phyloP scores from a whole-genome alignment of 2,113 vertebrate genomes.

The Sorex fumeus region DNA sequence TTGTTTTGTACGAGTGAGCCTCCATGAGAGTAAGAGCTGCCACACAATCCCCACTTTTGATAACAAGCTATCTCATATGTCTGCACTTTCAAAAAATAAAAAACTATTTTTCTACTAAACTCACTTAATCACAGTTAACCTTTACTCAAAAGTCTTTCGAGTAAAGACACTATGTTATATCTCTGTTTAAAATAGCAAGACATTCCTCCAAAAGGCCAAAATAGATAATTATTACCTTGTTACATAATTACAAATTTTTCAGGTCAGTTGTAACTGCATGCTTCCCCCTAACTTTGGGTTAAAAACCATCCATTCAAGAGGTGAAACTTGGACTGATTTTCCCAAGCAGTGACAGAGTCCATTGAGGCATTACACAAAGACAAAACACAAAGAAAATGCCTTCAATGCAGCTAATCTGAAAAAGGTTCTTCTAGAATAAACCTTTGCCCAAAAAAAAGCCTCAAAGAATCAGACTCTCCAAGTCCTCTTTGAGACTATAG shows the following conservation, averaged over 20 bases:
- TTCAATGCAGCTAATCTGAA: constrained; percentile 22
- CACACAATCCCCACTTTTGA: not conserved
- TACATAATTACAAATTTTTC: constrained; percentile 1
- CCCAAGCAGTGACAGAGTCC: not conserved
- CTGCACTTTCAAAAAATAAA: not conserved
- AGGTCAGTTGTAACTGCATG: not conserved
- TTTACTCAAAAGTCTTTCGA: not conserved
- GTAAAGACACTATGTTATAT: not conserved
- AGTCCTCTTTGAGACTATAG: not conserved
- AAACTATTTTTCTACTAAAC: constrained; percentile 18
- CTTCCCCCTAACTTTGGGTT: not conserved
- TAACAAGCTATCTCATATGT: not conserved
- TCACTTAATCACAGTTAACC: constrained; percentile 36
- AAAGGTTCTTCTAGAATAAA: constrained; percentile 33
- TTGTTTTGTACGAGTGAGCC: not conserved
- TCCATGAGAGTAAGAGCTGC: not conserved
- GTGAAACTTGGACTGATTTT: constrained; percentile 13
- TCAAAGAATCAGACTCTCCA: constrained; percentile 25
- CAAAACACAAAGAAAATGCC: constrained; percentile 42
- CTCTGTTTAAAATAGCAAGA: constrained; percentile 51
- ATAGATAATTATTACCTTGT: not conserved
- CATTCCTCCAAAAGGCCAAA: constrained; percentile 43
- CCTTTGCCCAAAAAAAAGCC: not conserved
- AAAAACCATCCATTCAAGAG: constrained; percentile 44
- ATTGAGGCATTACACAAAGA: not conserved